Conservation (phyloP, 2,888 invertebrate genomes). For the Aromia moschata region DNA sequence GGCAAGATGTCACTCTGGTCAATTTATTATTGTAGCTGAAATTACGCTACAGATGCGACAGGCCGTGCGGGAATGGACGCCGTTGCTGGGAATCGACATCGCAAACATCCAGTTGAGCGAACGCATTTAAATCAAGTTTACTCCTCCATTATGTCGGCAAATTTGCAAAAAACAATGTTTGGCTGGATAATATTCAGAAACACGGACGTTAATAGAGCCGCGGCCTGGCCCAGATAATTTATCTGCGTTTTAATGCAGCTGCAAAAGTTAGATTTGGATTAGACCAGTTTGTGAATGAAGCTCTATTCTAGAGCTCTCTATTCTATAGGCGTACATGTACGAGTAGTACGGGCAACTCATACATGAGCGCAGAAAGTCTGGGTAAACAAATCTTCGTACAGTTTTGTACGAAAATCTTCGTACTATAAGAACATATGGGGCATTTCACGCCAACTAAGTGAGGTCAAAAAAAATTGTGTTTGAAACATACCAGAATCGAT, state of each 20-base stretch:
- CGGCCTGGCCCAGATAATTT: background rate
- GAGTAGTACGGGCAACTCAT: too few species aligned
- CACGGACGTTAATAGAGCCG: slow-evolving; percentile 29
- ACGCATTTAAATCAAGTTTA: slow-evolving; percentile 36
- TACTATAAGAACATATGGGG: too few species aligned
- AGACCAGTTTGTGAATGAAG: too few species aligned
- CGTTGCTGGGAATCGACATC: slow-evolving; percentile 20
- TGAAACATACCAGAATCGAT: too few species aligned
- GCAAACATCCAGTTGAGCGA: slow-evolving; percentile 14
- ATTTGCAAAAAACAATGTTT: slow-evolving; percentile 34
- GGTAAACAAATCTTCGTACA: too few species aligned
- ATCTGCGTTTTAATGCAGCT: background rate
- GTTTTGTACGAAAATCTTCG: too few species aligned
- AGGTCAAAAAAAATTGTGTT: too few species aligned
- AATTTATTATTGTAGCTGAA: slow-evolving; percentile 40
- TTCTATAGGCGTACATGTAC: too few species aligned
- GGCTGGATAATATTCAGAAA: slow-evolving; percentile 28
- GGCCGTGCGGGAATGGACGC: slow-evolving; percentile 25
- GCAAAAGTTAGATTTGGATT: background rate
- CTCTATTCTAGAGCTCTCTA: too few species aligned
- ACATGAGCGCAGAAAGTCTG: too few species aligned
- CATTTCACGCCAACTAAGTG: too few species aligned
- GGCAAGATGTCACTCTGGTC: slow-evolving; percentile 41
- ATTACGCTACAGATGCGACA: slow-evolving; percentile 37
- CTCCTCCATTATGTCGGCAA: slow-evolving; percentile 31